Conservation (phyloP, 2,888 invertebrate species). For the Zootermopsis nevadensis region DNA sequence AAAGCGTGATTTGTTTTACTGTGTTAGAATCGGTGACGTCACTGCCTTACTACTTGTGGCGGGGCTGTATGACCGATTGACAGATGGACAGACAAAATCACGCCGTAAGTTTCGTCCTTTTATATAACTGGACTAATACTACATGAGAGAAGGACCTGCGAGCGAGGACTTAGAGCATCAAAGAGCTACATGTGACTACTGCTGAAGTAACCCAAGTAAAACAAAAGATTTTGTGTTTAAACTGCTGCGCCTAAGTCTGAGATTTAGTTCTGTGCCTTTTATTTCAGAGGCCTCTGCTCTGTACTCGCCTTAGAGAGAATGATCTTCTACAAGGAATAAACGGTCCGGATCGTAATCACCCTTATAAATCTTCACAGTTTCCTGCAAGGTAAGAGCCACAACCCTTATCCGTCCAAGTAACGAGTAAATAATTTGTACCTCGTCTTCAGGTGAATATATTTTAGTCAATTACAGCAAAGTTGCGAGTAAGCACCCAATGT, state of each 20-base stretch:
- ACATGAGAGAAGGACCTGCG: no score
- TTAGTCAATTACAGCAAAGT: background rate
- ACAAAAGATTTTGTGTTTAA: background rate
- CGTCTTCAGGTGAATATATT: background rate
- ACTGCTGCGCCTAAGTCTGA: background rate
- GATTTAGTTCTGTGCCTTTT: background rate
- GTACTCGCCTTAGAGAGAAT: background rate
- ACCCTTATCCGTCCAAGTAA: background rate
- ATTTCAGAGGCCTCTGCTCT: background rate
- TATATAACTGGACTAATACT: no score
- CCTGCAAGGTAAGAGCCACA: background rate
- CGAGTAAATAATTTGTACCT: conserved; percentile 9
- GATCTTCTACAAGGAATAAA: background rate
- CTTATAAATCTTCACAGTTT: background rate
- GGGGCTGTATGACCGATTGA: no score
- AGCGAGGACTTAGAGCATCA: no score
- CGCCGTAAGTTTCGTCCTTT: no score
- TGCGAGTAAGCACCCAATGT: background rate
- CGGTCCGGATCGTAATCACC: background rate
- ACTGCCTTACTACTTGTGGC: no score
- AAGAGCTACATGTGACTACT: no score
- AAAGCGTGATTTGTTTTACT: no score
- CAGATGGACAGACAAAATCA: no score
- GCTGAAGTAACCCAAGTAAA: no score
- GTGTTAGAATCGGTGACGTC: no score